Percentiles rank a stretch among this genome's conserved stretches.
phyloP scores from a whole-genome alignment of 1,140 invertebrate species.

The Tachypleus tridentatus region DNA sequence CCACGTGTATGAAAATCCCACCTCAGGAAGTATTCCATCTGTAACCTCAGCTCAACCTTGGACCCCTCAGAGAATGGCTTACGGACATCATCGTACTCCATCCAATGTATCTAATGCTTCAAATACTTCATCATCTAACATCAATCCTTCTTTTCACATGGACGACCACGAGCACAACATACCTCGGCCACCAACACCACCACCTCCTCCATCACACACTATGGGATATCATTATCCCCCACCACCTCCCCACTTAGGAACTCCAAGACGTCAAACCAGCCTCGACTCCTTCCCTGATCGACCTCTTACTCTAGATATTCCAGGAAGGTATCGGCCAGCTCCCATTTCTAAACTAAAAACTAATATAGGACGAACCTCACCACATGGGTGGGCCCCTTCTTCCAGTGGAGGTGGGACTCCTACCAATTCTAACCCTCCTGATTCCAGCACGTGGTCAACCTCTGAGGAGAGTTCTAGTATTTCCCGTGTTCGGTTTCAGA shows the following conservation, averaged over 20 bases:
- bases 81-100: slow-evolving; percentile 48
- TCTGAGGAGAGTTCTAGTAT: slow-evolving; percentile 73
- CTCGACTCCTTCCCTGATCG: slow-evolving; percentile 39
- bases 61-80: slow-evolving; percentile 27
- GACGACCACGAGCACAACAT: slow-evolving; percentile 46
- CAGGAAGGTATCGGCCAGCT: slow-evolving; percentile 29
- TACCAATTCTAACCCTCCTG: slow-evolving; percentile 69
- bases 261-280: slow-evolving; percentile 12
- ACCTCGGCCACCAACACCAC: slow-evolving; percentile 4
- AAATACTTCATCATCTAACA: slow-evolving; percentile 40
- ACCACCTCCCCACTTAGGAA: slow-evolving; percentile 11
- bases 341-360: slow-evolving; percentile 7
- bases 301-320: slow-evolving; percentile 52
- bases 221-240: slow-evolving; percentile 27
- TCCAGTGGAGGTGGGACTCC: slow-evolving; percentile 45
- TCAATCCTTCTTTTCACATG: slow-evolving; percentile 48
- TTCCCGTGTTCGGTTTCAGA: slow-evolving; percentile 58
- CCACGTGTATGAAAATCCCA: slow-evolving; percentile 28
- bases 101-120: slow-evolving; percentile 55
- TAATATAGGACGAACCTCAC: slow-evolving; percentile 14
- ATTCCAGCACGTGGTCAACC: slow-evolving; percentile 49
- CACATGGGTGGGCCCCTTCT: slow-evolving; percentile 11
- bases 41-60: slow-evolving; percentile 16
- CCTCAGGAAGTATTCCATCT: slow-evolving; percentile 17
- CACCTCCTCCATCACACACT: slow-evolving; percentile 19